Evolutionary conservation across 1,140 invertebrate species (phyloP), one percentile per base, ranked within the genome.

Genomic region (Eriocheir sinensis): DNA sequence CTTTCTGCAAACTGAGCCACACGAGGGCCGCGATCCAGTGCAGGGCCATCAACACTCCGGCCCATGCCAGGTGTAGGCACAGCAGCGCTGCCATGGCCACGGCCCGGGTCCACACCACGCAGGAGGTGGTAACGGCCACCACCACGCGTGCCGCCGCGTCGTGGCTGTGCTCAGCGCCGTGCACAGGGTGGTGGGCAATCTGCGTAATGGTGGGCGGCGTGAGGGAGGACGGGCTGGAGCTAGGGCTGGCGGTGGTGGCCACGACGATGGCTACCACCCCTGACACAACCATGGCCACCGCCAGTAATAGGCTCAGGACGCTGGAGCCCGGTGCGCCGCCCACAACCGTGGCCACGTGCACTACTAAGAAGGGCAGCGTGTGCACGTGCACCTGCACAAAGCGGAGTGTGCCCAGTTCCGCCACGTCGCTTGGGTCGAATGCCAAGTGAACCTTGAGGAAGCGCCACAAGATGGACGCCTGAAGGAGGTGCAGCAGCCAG

Each of bases 361-460:
- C 38, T 12, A 95, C 92, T 9, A 95, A 79, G 79, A 95, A 95
- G 32, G 95, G 95, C 80, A 95, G 38, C 15, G 93, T 95, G 40
- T 95, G 95, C 80, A 93, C 91, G 40, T 95, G 95, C 53, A 95
- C 93, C 27, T 95, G 95, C 41, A 95, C 90, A 79, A 95, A 95
- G 27, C 95, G 94, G n/a, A 95, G 89, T 3, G 93, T 95, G 21
- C 94, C 95, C 40, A 95, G 80, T 89, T 95, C 95, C 30, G 94
- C 83, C 72, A 95, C 91, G 80, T 95, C 95, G 21, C 95, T 93
- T 8, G 91, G 79, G 48, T 95, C 95, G 53, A 94, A 95, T 17
- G 94, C 95, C n/a, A 95, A 86, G 40, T 92, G 92, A 2, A 95
- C 88, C 30, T 95, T 95, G 32, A 93, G 93, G n/a, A 94, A 95